These are phyloP conservation scores for Dicaeum eximium DNA, from an alignment of 2,113 vertebrate species.

Conservation along the genomic window DNA sequence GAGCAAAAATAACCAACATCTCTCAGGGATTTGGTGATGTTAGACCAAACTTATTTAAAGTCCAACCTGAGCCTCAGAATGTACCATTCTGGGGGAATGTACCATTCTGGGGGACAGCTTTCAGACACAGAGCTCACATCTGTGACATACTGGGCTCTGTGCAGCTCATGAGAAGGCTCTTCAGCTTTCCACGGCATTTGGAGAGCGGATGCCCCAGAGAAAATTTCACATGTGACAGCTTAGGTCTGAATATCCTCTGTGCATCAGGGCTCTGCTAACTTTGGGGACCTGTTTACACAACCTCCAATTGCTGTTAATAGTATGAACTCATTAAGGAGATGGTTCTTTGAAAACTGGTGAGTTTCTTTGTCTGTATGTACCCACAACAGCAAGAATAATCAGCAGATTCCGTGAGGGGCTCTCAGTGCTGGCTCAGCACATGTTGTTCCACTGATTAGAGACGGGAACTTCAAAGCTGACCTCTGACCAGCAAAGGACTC, in stretches of 20 bases:
- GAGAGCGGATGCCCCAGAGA: background rate
- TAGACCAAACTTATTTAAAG: background rate
- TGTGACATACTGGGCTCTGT: background rate
- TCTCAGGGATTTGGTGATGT: background rate
- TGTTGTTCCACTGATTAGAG: background rate
- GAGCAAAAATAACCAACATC: background rate
- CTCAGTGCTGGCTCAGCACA: background rate
- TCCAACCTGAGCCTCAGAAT: background rate
- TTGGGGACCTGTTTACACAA: background rate
- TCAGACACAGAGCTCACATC: background rate
- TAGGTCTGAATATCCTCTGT: background rate
- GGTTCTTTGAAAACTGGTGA: background rate
- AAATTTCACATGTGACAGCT: background rate
- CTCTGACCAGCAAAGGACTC: background rate
- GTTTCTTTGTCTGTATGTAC: background rate
- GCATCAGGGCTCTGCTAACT: background rate
- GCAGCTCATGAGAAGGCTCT: background rate
- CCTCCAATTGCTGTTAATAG: background rate
- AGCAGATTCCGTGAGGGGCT: background rate
- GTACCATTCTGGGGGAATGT: background rate
- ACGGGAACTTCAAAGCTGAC: background rate
- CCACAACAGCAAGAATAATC: background rate
- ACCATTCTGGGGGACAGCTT: background rate
- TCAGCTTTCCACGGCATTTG: background rate
- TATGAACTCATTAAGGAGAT: background rate